Evolutionary conservation across 1,140 invertebrate species (phyloP).

Genomic region (Rhyacophila brunnea): DNA sequence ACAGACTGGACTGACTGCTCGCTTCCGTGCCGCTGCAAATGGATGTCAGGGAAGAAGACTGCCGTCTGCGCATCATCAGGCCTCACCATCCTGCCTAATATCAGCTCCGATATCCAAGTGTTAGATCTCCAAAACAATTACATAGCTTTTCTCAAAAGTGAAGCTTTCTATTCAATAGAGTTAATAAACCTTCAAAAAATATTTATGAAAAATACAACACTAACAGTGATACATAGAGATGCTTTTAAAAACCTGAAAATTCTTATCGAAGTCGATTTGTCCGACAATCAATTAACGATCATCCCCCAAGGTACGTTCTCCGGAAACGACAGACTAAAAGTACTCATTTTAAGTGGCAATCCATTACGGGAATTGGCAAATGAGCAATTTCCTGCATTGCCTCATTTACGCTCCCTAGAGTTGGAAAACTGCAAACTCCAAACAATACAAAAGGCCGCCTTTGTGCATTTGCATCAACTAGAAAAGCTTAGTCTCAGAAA

Average conservation of each 20-base stretch:
- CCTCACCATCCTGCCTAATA: conserved; percentile 70
- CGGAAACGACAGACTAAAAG: conserved; percentile 71
- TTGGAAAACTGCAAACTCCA: conserved; percentile 74
- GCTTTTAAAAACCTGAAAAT: conserved; percentile 85
- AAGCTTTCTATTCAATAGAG: conserved; percentile 76
- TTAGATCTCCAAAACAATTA: conserved; percentile 79
- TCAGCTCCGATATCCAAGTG: conserved; percentile 83
- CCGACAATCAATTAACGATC: conserved; percentile 69
- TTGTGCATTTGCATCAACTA: conserved; percentile 63
- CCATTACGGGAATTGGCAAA: conserved; percentile 62
- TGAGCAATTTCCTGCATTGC: conserved; percentile 72
- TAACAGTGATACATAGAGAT: conserved; percentile 73
- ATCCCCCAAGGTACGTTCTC: conserved; percentile 72
- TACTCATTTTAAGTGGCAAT: conserved; percentile 71
- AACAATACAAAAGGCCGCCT: conserved; percentile 69
- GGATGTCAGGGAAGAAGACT: conserved; percentile 85
- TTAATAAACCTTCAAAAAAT: conserved; percentile 82
- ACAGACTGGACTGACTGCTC: conserved; percentile 78
- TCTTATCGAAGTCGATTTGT: conserved; percentile 82
- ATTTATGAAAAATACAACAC: conserved; percentile 70
- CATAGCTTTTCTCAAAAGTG: conserved; percentile 71
- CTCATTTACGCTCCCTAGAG: conserved; percentile 72
- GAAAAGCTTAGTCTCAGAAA: conserved; percentile 70
- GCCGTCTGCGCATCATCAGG: conserved; percentile 77
- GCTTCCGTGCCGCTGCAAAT: conserved; percentile 79